These are phyloP conservation scores for Eupithecia subumbrata DNA, from an alignment of 2,888 invertebrate genomes.

Conservation along the genomic window DNA sequence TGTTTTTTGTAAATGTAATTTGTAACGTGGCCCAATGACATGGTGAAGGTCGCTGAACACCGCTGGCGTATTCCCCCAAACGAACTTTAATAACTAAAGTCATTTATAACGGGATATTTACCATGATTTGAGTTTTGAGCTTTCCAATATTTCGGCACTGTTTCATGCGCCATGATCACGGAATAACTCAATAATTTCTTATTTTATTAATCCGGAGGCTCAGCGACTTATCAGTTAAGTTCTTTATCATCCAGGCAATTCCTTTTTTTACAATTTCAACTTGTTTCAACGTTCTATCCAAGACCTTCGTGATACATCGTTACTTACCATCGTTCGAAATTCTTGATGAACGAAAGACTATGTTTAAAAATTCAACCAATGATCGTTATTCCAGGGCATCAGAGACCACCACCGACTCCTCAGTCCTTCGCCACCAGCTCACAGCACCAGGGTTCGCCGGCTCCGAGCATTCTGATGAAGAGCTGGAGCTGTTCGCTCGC, in stretches of 20 bases:
- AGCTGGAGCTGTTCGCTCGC: constrained; percentile 89
- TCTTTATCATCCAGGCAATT: background rate
- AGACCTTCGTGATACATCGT: background rate
- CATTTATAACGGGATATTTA: no score
- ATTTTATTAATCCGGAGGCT: background rate
- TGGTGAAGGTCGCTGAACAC: background rate
- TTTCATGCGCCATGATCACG: no score
- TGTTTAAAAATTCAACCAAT: background rate
- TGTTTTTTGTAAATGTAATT: no score
- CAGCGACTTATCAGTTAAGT: background rate
- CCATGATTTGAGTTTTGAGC: no score
- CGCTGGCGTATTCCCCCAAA: no score
- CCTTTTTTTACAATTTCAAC: background rate
- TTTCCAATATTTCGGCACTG: no score
- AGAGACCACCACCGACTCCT: constrained; percentile 67
- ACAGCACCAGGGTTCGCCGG: constrained; percentile 80
- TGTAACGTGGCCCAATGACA: no score
- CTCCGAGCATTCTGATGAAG: constrained; percentile 88
- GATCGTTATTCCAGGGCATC: constrained; percentile 52
- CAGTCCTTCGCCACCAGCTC: constrained; percentile 68
- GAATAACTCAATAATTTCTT: background rate
- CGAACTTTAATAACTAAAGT: no score
- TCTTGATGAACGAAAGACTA: background rate
- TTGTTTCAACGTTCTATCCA: background rate
- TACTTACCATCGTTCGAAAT: background rate